phyloP scores from a whole-genome alignment of 2,888 invertebrate species.

The Trisateles emortualis region DNA sequence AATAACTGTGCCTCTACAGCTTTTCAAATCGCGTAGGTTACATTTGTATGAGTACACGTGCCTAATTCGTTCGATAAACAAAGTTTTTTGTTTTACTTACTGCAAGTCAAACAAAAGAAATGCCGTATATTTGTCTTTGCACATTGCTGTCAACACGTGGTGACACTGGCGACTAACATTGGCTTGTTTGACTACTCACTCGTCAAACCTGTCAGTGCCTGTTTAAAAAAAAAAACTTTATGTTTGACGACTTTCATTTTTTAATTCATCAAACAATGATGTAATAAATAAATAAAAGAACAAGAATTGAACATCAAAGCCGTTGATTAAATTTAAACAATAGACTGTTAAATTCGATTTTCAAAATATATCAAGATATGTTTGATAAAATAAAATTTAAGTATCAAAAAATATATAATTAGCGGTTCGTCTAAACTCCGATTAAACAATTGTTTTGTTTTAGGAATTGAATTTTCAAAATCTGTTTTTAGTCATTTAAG shows the following conservation, averaged over 20 bases:
- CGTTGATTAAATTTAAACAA: background rate
- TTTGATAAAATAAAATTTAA: too few relatives aligned
- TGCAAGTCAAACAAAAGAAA: constrained; percentile 12
- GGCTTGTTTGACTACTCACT: constrained; percentile 25
- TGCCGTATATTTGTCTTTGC: constrained; percentile 27
- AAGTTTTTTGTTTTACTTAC: background rate
- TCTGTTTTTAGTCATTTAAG: too few relatives aligned
- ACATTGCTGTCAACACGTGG: constrained; percentile 21
- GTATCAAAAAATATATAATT: too few relatives aligned
- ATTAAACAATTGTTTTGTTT: too few relatives aligned
- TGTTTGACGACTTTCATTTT: constrained; percentile 26
- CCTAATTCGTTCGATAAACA: too few relatives aligned
- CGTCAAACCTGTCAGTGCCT: constrained; percentile 19
- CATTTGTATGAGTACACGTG: too few relatives aligned
- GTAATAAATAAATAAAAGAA: background rate
- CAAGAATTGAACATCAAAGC: background rate
- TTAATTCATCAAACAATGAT: background rate
- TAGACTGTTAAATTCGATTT: too few relatives aligned
- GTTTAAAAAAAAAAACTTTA: constrained; percentile 21
- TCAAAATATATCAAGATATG: too few relatives aligned
- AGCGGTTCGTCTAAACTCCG: too few relatives aligned
- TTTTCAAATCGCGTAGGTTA: too few relatives aligned
- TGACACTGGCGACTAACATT: constrained; percentile 16
- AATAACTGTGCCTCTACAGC: too few relatives aligned
- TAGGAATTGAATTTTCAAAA: too few relatives aligned